Evolutionary conservation across 2,797 vertebrate genomes (phyloP), one percentile per base, ranked within the genome.

Genomic region (Glossophaga mutica): DNA sequence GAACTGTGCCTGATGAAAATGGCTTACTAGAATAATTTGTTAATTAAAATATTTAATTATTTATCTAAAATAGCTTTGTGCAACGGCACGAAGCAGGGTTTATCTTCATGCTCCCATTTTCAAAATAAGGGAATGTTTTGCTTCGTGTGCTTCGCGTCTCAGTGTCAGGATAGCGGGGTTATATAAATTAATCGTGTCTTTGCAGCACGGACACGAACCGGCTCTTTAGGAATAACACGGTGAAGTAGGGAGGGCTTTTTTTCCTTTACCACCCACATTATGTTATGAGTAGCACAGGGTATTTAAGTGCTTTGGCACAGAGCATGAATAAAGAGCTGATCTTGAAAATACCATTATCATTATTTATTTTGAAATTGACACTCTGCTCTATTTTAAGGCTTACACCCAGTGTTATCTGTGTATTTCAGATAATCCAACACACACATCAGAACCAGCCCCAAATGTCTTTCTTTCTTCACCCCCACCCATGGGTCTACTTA

Each of bases 311-410:
- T 97, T 98, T 98, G 97, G 97, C 98, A 98, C 84, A 92, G 97
- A 97, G 91, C 62, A 57, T 94, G 90, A 95, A 96, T 94, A 97
- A 97, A 97, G 94, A 97, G 92, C 97, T 98, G 97, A 98, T 98
- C 96, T 96, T 98, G 97, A 98, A 98, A 98, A 98, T 98, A 95
- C 94, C 92, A 95, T 98, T 98, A 98, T 97, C 97, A 50, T 97
- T 98, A 98, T 98, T 98, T 98, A 97, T 98, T 98, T 98, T 98
- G 97, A 98, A 98, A 98, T 98, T 96, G 98, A 98, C 97, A 96
- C 97, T 92, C 77, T 73, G 81, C 96, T 97, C 86, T 96, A 62
- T 97, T 98, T 98, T 98, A 98, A 98, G 97, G 87, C 97, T 97
- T 97, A 98, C 89, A 97, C 96, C 94, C 96, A 97, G 97, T 97